Conservation (phyloP, 2,113 vertebrate species). For the Onychostoma macrolepis region DNA sequence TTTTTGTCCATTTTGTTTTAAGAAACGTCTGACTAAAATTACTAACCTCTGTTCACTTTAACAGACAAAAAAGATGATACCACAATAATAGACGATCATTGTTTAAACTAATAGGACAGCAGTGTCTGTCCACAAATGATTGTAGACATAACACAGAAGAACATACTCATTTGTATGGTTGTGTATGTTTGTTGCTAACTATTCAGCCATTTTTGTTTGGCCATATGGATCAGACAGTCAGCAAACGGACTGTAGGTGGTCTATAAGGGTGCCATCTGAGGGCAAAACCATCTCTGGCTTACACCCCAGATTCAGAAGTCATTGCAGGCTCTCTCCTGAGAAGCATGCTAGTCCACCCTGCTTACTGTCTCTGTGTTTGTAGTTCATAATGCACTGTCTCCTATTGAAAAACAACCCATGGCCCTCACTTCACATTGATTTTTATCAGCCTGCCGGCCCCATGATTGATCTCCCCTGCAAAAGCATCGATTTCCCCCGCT, state of each 20-base stretch:
- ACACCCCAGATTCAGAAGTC: conserved; percentile 23
- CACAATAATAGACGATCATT: background rate
- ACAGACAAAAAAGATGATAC: background rate
- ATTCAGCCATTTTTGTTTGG: background rate
- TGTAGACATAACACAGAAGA: background rate
- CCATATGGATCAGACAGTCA: background rate
- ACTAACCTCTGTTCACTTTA: too few species aligned
- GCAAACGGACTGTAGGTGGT: background rate
- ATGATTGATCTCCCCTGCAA: conserved; percentile 70
- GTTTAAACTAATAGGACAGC: background rate
- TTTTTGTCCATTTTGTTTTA: background rate
- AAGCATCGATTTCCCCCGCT: conserved; percentile 48
- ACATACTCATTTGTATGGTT: background rate
- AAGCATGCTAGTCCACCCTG: background rate
- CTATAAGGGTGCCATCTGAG: background rate
- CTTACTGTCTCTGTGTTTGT: conserved; percentile 49
- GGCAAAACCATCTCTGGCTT: background rate
- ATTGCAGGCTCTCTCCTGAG: conserved; percentile 2
- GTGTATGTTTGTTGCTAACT: background rate
- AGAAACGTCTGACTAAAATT: background rate
- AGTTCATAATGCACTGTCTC: conserved; percentile 63
- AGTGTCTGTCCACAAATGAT: background rate
- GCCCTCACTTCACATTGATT: conserved; percentile 72
- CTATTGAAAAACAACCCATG: conserved; percentile 61
- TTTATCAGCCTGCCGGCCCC: conserved; percentile 57